phyloP scores from a whole-genome alignment of 1,140 invertebrate genomes.

The Brachionus rotundiformis region DNA sequence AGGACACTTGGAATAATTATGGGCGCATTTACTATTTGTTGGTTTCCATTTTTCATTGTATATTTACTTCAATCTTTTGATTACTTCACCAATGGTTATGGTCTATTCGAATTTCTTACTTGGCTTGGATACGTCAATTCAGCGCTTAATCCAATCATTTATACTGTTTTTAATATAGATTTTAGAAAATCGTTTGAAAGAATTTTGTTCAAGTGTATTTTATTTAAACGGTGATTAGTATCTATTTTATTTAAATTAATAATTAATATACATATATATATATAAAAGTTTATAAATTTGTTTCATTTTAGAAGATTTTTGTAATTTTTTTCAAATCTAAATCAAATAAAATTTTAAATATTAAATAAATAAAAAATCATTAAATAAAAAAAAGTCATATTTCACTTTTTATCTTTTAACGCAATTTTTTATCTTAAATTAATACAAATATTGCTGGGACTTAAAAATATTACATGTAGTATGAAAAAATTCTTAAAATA shows the following conservation, averaged over 20 bases:
- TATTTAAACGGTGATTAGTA: constrained; percentile 22
- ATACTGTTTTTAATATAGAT: constrained; percentile 95
- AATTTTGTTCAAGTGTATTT: constrained; percentile 41
- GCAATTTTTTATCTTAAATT: too few relatives aligned
- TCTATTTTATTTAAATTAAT: background rate
- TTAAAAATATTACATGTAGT: too few relatives aligned
- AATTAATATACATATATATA: too few relatives aligned
- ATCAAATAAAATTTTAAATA: too few relatives aligned
- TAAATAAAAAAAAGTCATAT: too few relatives aligned
- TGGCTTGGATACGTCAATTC: constrained; percentile 81
- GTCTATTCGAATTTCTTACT: constrained; percentile 50
- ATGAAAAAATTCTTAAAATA: too few relatives aligned
- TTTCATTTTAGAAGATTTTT: too few relatives aligned
- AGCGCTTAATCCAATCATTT: constrained; percentile 89
- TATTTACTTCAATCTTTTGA: constrained; percentile 66
- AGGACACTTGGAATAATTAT: constrained; percentile 95
- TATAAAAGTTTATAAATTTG: too few relatives aligned
- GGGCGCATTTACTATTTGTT: constrained; percentile 96
- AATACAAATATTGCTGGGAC: too few relatives aligned
- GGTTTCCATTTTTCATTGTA: constrained; percentile 96
- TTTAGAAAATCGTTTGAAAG: constrained; percentile 84
- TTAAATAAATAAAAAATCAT: too few relatives aligned
- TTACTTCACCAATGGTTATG: background rate
- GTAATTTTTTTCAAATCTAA: too few relatives aligned
- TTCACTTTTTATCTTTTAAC: too few relatives aligned